Evolutionary conservation across 2,888 invertebrate species (phyloP).

Genomic region (Rhogogaster chlorosoma): DNA sequence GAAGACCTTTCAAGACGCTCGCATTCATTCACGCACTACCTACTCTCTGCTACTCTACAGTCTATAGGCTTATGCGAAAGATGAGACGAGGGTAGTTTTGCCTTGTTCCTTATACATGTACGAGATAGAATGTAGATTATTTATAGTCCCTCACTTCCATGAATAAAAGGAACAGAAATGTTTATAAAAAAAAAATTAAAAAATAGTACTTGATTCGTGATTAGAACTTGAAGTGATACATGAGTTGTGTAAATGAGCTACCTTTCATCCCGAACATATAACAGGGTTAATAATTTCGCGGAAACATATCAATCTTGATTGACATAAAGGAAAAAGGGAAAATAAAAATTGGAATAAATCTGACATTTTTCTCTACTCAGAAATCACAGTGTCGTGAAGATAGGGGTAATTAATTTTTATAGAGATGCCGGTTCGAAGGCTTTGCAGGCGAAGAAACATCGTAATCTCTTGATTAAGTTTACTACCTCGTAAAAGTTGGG

Average conservation of each 20-base stretch:
- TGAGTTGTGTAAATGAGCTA: background rate
- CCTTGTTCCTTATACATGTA: background rate
- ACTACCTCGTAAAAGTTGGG: conserved; percentile 23
- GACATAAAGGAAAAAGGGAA: background rate
- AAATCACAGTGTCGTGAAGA: background rate
- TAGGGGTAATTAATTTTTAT: conserved; percentile 8
- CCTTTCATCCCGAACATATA: background rate
- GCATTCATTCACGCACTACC: conserved; percentile 5
- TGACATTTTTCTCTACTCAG: background rate
- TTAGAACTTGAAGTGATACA: background rate
- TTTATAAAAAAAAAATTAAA: background rate
- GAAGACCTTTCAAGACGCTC: conserved; percentile 4
- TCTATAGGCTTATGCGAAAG: background rate
- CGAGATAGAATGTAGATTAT: background rate
- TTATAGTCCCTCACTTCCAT: background rate
- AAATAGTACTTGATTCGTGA: background rate
- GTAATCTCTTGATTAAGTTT: conserved; percentile 21
- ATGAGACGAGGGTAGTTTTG: conserved; percentile 11
- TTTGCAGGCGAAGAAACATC: background rate
- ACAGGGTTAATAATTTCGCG: background rate
- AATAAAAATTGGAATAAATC: background rate
- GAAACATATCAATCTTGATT: background rate
- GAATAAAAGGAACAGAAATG: background rate
- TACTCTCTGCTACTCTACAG: background rate
- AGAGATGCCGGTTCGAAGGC: background rate